These are phyloP conservation scores for Latrodectus elegans DNA, from an alignment of 2,888 invertebrate species.

Conservation along the genomic window DNA sequence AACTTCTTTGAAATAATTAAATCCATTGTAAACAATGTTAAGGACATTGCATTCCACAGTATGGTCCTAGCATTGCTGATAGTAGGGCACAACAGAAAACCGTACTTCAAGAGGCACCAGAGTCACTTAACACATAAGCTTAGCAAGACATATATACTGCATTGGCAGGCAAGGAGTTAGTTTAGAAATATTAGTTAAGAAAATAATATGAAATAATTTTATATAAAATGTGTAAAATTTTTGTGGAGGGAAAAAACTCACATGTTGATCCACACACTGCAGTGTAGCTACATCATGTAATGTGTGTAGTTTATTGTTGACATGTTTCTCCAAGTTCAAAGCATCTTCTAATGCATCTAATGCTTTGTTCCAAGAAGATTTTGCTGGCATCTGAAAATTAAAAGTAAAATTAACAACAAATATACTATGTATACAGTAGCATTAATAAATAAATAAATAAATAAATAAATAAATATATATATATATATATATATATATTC, in stretches of 20 bases:
- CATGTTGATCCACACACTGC: constrained; percentile 86
- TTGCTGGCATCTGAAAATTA: constrained; percentile 70
- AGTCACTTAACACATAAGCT: too few species aligned
- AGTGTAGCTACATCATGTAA: constrained; percentile 79
- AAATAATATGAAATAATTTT: neutral
- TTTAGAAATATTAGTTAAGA: neutral
- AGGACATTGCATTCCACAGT: too few species aligned
- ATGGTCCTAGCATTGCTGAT: too few species aligned
- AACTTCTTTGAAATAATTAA: too few species aligned
- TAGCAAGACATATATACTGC: too few species aligned
- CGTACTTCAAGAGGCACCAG: too few species aligned
- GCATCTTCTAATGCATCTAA: constrained; percentile 84
- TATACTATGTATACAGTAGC: neutral
- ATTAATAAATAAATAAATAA: too few species aligned
- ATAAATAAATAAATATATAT: too few species aligned
- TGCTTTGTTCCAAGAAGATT: constrained; percentile 78
- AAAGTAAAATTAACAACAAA: neutral
- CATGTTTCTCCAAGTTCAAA: constrained; percentile 84
- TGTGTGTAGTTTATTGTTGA: constrained; percentile 79
- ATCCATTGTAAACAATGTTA: too few species aligned
- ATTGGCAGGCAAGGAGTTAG: neutral
- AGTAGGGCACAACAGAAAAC: too few species aligned
- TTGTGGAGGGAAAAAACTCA: constrained; percentile 76
- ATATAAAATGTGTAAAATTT: neutral
- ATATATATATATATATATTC: too few species aligned